Evolutionary conservation across 2,113 vertebrate species (phyloP), one percentile per base, ranked within the genome.

Genomic region (Diglossa brunneiventris): DNA sequence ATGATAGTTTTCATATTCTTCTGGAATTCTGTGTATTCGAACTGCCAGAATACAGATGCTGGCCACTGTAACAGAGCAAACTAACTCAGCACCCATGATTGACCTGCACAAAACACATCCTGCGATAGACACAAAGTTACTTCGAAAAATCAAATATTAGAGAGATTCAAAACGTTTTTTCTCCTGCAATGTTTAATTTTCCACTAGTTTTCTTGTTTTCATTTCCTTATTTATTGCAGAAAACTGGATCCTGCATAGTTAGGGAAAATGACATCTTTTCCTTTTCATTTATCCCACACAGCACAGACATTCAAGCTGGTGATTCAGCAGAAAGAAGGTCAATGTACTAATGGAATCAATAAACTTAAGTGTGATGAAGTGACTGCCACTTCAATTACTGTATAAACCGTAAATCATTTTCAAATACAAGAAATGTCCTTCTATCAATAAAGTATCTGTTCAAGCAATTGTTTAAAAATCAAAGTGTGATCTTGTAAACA

Each of bases 331-430:
- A 89, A 93, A 95, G 56, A 81, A 95, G 85, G 92, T 89, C 92
- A 93, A 46, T 87, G 78, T 76, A 87, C 62, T 95, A 95, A 95
- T 87, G 95, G 90, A 94, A 94, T 83, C 95, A 90, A 94, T 91
- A 94, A 92, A 79, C 66, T 86, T 81, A 81, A 94, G 94, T 95
- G 89, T 87, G 93, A 97, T 84, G 78, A 95, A 95, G 93, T 74
- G 96, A 87, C 91, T 94, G 89, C 92, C 87, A 66, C 62, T 89
- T 92, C 87, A 83, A 86, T 83, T 92, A 92, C 52, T 66, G 62
- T 68, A 79, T 52, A 92, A 84, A 72, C 33, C 5, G 0, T 89
- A 83, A 86, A 94, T 92, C 72, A 85, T 56, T 87, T 92, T 90
- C 76, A 86, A 81, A 66, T 1, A 14, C 61, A 82, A 94, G 82